A percentile compares a stretch with the other conserved stretches of the same genome.
Evolutionary conservation across 2,888 invertebrate species (phyloP).

Genomic region (Amaurobius ferox): DNA sequence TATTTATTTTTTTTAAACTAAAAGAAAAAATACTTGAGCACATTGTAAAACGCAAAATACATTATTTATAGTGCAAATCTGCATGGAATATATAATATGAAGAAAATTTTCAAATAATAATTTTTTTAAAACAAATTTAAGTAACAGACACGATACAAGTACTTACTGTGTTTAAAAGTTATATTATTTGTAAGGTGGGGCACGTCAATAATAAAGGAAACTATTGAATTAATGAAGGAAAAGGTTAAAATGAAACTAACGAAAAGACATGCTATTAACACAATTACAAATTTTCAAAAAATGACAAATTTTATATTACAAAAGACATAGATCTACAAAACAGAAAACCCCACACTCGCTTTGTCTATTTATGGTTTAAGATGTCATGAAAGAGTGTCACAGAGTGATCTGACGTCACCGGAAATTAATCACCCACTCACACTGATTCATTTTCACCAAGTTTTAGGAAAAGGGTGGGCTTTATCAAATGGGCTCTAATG

Average conservation of each 20-base stretch:
- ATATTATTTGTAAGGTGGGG: not conserved
- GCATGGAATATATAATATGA: too few relatives aligned
- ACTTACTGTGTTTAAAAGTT: not conserved
- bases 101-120: too few relatives aligned
- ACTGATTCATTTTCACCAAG: not conserved
- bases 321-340: not conserved
- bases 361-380: slow-evolving; percentile 70
- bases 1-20: too few relatives aligned
- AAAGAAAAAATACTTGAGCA: too few relatives aligned
- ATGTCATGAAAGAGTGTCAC: slow-evolving; percentile 63
- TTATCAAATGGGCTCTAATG: not conserved
- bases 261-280: not conserved
- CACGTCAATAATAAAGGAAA: not conserved
- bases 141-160: not conserved
- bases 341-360: not conserved
- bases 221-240: too few relatives aligned
- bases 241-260: too few relatives aligned
- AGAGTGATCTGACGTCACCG: slow-evolving; percentile 61
- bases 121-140: too few relatives aligned
- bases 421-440: slow-evolving; percentile 27
- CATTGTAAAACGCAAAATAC: too few relatives aligned
- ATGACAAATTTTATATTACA: not conserved
- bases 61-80: too few relatives aligned
- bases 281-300: not conserved
- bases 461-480: not conserved